These are phyloP conservation scores for Neoarius graeffei DNA, from an alignment of 2,113 vertebrate species.

Conservation along the genomic window DNA sequence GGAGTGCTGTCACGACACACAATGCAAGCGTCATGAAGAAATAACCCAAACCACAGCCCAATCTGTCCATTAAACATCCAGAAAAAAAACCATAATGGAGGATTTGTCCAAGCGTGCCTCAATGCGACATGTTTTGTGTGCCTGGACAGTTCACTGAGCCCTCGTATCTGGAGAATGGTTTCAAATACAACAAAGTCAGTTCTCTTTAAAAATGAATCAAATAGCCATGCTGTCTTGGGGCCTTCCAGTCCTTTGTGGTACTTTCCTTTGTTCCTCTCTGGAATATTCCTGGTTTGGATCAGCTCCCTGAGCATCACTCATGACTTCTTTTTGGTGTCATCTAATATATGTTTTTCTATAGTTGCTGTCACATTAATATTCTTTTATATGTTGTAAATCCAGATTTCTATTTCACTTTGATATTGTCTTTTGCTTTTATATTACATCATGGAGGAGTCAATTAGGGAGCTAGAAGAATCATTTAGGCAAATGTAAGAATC, in stretches of 20 bases:
- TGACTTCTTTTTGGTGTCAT: not conserved
- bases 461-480: not conserved
- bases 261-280: conserved; percentile 9
- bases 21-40: conserved; percentile 17
- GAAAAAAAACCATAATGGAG: not conserved
- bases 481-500: not conserved
- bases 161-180: not conserved
- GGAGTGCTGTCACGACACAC: not conserved
- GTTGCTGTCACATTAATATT: not conserved
- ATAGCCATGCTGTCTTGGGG: conserved; percentile 14
- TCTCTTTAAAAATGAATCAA: conserved; percentile 35
- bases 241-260: conserved; percentile 12
- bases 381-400: not conserved
- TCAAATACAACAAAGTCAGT: conserved; percentile 16
- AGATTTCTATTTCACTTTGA: not conserved
- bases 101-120: not conserved
- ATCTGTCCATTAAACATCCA: conserved; percentile 9
- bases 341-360: not conserved
- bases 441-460: not conserved
- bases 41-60: not conserved
- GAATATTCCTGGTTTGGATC: not conserved
- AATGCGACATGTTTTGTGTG: not conserved
- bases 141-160: conserved; percentile 20
- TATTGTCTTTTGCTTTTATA: not conserved
- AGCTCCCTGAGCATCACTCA: not conserved